phyloP scores from a whole-genome alignment of 2,888 invertebrate genomes.

The Heteromurus nitidus region DNA sequence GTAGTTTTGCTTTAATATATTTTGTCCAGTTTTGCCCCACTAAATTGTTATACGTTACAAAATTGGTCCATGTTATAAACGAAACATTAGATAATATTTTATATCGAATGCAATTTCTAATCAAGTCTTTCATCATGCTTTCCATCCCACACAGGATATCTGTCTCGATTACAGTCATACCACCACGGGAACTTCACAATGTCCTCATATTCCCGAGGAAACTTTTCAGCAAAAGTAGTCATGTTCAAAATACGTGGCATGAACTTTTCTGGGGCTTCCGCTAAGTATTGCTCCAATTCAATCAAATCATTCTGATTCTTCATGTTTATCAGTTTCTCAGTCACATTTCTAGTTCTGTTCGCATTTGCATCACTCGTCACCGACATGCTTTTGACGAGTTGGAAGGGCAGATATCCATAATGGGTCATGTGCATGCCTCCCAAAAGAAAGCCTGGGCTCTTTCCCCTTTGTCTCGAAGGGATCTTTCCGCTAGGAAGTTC shows the following conservation, averaged over 20 bases:
- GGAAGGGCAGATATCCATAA: slow-evolving; percentile 45
- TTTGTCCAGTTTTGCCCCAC: no score
- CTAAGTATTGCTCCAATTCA: neutral
- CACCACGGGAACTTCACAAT: slow-evolving; percentile 53
- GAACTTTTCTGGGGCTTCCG: neutral
- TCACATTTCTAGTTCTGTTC: neutral
- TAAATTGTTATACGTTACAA: no score
- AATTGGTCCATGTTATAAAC: no score
- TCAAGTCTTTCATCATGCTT: slow-evolving; percentile 22
- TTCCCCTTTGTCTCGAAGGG: slow-evolving; percentile 39
- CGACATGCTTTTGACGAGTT: slow-evolving; percentile 11
- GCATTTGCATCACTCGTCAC: neutral
- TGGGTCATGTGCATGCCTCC: slow-evolving; percentile 55
- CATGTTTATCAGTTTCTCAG: neutral
- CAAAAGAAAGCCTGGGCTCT: slow-evolving; percentile 15
- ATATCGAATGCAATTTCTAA: no score
- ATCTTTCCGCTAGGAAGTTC: neutral
- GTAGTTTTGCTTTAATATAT: no score
- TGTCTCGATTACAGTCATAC: slow-evolving; percentile 39
- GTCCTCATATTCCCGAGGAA: neutral
- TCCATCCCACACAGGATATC: slow-evolving; percentile 39
- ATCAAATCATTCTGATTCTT: neutral
- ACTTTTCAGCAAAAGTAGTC: neutral
- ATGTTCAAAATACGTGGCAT: neutral
- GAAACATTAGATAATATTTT: no score